Evolutionary conservation across 1,140 invertebrate genomes (phyloP).

Genomic region (Rhopalosiphum maidis): DNA sequence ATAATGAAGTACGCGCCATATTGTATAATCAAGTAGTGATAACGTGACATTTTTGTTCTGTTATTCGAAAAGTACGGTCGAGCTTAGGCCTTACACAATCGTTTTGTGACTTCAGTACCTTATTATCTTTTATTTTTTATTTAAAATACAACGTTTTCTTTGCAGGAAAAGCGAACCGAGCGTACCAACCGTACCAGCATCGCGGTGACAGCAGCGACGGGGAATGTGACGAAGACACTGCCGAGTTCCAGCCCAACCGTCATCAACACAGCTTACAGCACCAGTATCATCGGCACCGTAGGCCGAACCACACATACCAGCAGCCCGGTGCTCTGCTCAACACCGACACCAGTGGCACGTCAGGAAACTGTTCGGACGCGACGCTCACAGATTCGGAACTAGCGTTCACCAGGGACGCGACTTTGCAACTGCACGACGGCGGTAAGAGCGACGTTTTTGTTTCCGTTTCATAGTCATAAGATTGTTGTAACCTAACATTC

Average conservation of each 20-base stretch:
- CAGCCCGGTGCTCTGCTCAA: constrained; percentile 68
- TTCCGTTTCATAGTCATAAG: neutral
- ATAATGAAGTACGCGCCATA: neutral
- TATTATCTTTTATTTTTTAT: neutral
- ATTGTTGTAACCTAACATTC: neutral
- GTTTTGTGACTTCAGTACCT: neutral
- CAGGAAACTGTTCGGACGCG: constrained; percentile 81
- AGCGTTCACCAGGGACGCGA: constrained; percentile 77
- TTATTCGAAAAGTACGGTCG: neutral
- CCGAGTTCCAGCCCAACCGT: constrained; percentile 42
- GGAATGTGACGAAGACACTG: constrained; percentile 56
- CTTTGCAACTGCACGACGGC: constrained; percentile 81
- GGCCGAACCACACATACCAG: constrained; percentile 62
- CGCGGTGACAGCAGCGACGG: constrained; percentile 55
- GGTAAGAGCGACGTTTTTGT: constrained; percentile 66
- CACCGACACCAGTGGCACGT: constrained; percentile 75
- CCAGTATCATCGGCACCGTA: constrained; percentile 45
- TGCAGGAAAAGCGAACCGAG: constrained; percentile 51
- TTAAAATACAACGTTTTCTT: neutral
- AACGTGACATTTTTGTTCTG: too few relatives aligned
- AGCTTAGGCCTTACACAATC: neutral
- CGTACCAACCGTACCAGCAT: constrained; percentile 53
- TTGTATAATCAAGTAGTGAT: too few relatives aligned
- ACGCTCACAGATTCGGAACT: constrained; percentile 81
- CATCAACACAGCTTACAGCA: constrained; percentile 23